Evolutionary conservation across 2,888 invertebrate genomes (phyloP).

Genomic region (Parochlus steinenii): DNA sequence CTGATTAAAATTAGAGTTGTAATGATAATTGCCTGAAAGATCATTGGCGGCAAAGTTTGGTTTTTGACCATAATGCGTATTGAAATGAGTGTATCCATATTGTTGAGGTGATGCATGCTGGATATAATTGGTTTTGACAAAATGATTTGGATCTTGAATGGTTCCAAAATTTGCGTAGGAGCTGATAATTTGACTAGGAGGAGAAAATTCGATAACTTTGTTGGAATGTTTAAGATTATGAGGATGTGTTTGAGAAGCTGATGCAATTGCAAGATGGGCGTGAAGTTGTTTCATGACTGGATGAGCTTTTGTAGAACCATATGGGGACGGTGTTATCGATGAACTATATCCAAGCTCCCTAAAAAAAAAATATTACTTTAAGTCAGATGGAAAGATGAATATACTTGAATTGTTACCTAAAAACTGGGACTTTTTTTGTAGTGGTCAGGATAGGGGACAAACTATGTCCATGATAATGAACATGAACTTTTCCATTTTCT

Average conservation of each 20-base stretch:
- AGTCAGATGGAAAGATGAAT: not conserved
- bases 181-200: conserved; percentile 9
- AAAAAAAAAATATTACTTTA: conserved; percentile 1
- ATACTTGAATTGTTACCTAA: conserved; percentile 5
- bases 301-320: conserved; percentile 11
- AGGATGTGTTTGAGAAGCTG: conserved; percentile 6
- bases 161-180: conserved; percentile 9
- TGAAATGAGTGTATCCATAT: no score
- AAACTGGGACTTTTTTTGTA: conserved; percentile 10
- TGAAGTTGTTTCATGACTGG: conserved; percentile 14
- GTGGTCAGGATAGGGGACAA: conserved; percentile 4
- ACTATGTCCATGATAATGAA: conserved; percentile 11
- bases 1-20: no score
- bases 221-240: conserved; percentile 7
- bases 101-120: no score
- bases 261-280: conserved; percentile 13
- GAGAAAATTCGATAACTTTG: conserved; percentile 7
- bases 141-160: not conserved
- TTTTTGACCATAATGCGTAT: no score
- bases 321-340: conserved; percentile 6
- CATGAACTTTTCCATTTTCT: conserved; percentile 7
- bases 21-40: no score
- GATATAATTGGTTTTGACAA: not conserved
- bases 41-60: no score
- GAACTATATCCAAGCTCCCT: conserved; percentile 1